These are phyloP conservation scores for Chymomyza caudatula DNA, from an alignment of 2,888 invertebrate species.

Conservation along the genomic window DNA sequence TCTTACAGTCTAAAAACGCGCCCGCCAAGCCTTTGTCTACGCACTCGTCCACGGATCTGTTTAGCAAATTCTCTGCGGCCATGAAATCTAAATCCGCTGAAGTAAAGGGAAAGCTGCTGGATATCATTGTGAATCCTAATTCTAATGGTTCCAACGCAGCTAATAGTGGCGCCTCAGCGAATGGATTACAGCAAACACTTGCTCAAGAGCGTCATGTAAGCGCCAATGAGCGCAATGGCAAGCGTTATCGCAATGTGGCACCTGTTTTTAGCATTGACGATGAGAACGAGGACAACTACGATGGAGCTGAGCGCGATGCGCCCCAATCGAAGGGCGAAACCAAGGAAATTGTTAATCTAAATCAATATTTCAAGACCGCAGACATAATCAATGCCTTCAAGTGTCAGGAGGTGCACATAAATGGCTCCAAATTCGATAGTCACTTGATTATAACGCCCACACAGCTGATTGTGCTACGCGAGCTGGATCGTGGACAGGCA, in stretches of 20 bases:
- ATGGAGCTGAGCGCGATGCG: conserved; percentile 55
- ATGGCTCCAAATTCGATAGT: conserved; percentile 93
- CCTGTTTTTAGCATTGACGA: conserved; percentile 97
- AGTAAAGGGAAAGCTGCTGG: conserved; percentile 93
- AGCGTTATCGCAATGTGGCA: conserved; percentile 91
- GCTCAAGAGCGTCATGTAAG: conserved; percentile 87
- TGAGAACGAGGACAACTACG: conserved; percentile 83
- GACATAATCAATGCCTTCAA: conserved; percentile 92
- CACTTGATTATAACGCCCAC: conserved; percentile 90
- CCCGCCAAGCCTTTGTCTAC: conserved; percentile 34
- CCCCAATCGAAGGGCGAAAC: conserved; percentile 81
- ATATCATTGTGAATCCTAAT: conserved; percentile 93
- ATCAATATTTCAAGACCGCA: conserved; percentile 88
- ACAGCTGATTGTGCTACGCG: conserved; percentile 91
- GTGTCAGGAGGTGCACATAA: conserved; percentile 94
- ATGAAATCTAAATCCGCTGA: conserved; percentile 95
- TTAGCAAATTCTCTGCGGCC: conserved; percentile 90
- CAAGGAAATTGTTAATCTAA: conserved; percentile 89
- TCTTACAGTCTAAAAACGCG: conserved; percentile 39
- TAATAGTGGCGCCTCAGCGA: conserved; percentile 13
- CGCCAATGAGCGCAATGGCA: conserved; percentile 89
- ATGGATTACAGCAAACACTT: conserved; percentile 61
- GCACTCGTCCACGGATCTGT: conserved; percentile 82
- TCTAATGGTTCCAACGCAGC: conserved; percentile 33
- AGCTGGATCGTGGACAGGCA: conserved; percentile 86